Conservation (phyloP, 2,888 invertebrate species). For the Drosophila pegasa region DNA sequence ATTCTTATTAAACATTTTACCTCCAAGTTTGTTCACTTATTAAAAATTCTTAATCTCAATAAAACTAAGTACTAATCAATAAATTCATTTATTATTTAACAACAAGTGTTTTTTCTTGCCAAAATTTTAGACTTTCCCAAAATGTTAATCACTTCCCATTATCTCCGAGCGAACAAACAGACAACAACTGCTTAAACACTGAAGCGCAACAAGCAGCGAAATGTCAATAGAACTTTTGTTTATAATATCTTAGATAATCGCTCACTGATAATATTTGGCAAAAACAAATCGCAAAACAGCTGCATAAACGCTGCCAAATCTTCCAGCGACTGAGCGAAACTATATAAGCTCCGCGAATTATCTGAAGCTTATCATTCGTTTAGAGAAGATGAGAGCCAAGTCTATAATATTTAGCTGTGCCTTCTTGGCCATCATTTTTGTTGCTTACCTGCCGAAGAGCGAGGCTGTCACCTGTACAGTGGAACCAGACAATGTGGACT, state of each 20-base stretch:
- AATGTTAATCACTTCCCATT: neutral
- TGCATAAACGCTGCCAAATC: conserved; percentile 19
- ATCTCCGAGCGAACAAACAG: neutral
- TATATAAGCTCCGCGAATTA: conserved; percentile 12
- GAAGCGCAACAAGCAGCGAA: neutral
- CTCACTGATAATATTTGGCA: conserved; percentile 4
- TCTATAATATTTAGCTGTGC: neutral
- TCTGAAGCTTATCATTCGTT: conserved; percentile 1
- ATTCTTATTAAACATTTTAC: too few species aligned
- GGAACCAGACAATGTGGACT: conserved; percentile 24
- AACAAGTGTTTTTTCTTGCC: too few species aligned
- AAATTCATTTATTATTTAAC: neutral
- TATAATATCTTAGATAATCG: conserved; percentile 5
- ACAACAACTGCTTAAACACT: conserved; percentile 34
- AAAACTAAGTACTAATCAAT: neutral
- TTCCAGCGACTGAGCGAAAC: neutral
- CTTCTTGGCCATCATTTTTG: conserved; percentile 4
- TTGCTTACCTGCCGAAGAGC: conserved; percentile 6
- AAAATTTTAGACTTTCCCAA: neutral
- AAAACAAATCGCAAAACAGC: conserved; percentile 15
- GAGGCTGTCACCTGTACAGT: conserved; percentile 23
- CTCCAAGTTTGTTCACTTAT: too few species aligned
- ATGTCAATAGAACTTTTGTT: conserved; percentile 9
- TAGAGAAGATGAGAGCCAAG: conserved; percentile 15
- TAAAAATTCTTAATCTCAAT: neutral